Base-by-base conservation (phyloP, 1,140 invertebrate genomes). In the Anagrus nilaparvatae region DNA sequence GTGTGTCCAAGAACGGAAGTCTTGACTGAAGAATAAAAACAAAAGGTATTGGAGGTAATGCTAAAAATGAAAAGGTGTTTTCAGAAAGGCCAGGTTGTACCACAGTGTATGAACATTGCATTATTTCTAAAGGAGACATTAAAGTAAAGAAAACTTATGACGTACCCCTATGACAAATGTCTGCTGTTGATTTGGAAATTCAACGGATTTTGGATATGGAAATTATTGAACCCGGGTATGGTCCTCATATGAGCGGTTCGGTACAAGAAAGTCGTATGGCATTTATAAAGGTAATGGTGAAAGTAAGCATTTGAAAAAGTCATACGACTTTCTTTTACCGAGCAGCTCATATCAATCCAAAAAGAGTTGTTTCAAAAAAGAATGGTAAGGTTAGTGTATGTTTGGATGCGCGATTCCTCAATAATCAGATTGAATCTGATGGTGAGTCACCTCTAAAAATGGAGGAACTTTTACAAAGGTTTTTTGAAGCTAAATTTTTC, bases 341-440 rank as follows among this genome's bases (percentile, higher is more conserved):
- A n/a, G n/a, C n/a, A n/a, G n/a, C n/a, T n/a, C n/a, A n/a, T n/a
- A n/a, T n/a, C n/a, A 35, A 46, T 28, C 39, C 24, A 4, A 19
- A 31, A 13, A 17, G 40, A 18, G 28, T 45, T 8, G 43, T 45
- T 25, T 29, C 21, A 28, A 49, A 47, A 23, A 47, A 33, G 29
- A 37, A 51, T 29, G 47, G 42, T 2, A 40, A 17, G 4, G 23
- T 52, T 12, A 23, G 50, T 21, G 10, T 52, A 14, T 50, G 49
- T 43, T 27, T 51, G n/a, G 51, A 51, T 36, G 49, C 48, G 1
- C 46, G 50, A 19, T 48, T 44, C 33, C 14, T 52, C 5, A 54
- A 51, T 38, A 41, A 40, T 9, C 24, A 38, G 32, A 50, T 54
- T 16, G 45, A 50, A 12, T 25, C 32, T n/a, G 50, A 52, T 30